These are phyloP conservation scores for Thalpophila matura DNA, from an alignment of 2,888 invertebrate genomes.

Conservation along the genomic window DNA sequence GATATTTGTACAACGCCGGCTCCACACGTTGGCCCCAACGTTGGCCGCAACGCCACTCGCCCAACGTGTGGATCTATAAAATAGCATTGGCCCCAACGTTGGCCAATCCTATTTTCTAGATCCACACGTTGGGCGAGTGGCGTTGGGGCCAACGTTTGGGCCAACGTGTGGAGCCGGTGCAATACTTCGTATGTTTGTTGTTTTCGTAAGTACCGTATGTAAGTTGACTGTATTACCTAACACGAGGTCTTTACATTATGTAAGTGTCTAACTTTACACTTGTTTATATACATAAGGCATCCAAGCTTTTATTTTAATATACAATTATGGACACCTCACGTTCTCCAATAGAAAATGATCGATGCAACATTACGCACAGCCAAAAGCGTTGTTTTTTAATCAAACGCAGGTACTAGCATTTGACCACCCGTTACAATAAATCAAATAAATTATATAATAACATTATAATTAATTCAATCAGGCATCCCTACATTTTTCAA, in stretches of 20 bases:
- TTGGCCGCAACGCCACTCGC: too few relatives aligned
- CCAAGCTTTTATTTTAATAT: conserved; percentile 52
- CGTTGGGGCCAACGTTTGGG: too few relatives aligned
- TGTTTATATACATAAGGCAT: conserved; percentile 56
- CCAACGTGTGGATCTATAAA: too few relatives aligned
- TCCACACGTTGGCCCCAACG: too few relatives aligned
- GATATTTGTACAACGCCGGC: conserved; percentile 29
- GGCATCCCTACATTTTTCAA: conserved; percentile 56
- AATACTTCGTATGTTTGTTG: conserved; percentile 11
- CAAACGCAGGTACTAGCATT: conserved; percentile 49
- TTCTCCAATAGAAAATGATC: conserved; percentile 42
- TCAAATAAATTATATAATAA: conserved; percentile 26
- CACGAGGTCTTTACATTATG: conserved; percentile 14
- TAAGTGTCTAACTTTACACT: conserved; percentile 25
- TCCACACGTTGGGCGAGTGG: too few relatives aligned
- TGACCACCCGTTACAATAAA: conserved; percentile 62
- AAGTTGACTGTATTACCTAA: conserved; percentile 17
- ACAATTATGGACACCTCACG: conserved; percentile 52
- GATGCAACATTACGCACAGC: conserved; percentile 56
- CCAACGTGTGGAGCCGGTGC: too few relatives aligned
- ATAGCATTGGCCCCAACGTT: too few relatives aligned
- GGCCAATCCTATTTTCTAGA: too few relatives aligned
- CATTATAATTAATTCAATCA: conserved; percentile 46
- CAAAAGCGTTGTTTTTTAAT: conserved; percentile 54
- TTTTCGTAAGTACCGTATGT: conserved; percentile 1